Evolutionary conservation across 2,113 vertebrate genomes (phyloP).

Genomic region (Talpa occidentalis): DNA sequence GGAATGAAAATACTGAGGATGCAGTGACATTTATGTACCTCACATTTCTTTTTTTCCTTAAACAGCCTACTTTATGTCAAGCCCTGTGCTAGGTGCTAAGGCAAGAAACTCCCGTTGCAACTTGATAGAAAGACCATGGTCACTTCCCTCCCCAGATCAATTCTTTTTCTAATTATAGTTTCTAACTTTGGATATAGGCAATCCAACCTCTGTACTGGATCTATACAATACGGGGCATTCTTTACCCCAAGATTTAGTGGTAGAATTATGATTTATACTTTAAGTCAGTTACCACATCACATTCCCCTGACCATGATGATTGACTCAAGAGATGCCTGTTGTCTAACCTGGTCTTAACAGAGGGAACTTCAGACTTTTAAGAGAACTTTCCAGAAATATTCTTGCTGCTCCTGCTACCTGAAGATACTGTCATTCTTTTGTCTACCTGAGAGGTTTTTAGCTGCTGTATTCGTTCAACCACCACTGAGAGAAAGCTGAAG

Average conservation of each 20-base stretch:
- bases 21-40: neutral
- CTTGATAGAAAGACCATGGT: neutral
- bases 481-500: neutral
- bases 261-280: neutral
- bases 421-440: neutral
- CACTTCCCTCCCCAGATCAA: neutral
- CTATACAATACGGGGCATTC: neutral
- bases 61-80: neutral
- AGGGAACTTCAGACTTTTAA: conserved; percentile 16
- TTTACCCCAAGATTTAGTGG: neutral
- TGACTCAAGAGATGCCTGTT: neutral
- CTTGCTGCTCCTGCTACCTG: neutral
- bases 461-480: neutral
- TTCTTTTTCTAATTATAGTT: neutral
- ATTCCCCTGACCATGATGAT: neutral
- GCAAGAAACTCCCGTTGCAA: neutral
- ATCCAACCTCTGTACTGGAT: neutral
- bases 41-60: neutral
- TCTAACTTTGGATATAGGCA: neutral
- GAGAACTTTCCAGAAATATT: neutral
- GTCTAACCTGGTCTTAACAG: neutral
- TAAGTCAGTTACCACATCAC: neutral
- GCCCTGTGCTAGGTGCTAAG: neutral
- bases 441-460: neutral
- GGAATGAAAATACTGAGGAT: neutral